Base-by-base conservation (phyloP, 2,797 vertebrate genomes). In the Pampus argenteus region DNA sequence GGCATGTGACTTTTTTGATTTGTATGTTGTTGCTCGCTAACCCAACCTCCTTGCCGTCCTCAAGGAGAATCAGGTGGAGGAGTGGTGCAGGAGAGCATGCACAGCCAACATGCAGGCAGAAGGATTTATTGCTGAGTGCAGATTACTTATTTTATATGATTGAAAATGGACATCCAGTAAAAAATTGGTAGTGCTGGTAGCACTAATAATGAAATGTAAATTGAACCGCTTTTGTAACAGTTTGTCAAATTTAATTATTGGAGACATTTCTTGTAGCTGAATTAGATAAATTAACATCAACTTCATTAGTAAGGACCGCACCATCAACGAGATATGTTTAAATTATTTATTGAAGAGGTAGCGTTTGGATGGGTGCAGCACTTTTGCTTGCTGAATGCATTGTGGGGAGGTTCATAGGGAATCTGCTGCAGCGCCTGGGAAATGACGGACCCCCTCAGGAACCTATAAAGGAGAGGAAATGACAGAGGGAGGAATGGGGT, bases 1-100 rank as follows among this genome's bases (percentile, higher is more conserved):
- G 76, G 78, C 13, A 3, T 73, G 31, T 18, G 10, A 76, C 48
- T 17, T 62, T 62, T 82, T 79, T 78, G 36, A 76, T 85, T 80
- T 58, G 66, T 63, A 28, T 62, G 51, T 26, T 48, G 25, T 57
- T 47, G 60, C 63, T 29, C 26, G 11, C 23, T 15, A 52, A 48
- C 22, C 34, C 13, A 40, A 47, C 31, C 5, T 51, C 48, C 56
- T 48, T 2, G 0, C 44, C 28, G 34, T 74, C 65, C 69, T 71
- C 18, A 31, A 74, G 49, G 65, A 81, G 14, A 38, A 78, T 25
- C 0, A 5, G 78, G 71, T 42, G 40, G 59, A 72, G 61, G 50
- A 76, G 75, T 54, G 65, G 11, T 55, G 51, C 34, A 57, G 20
- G 29, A 68, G 44, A 38, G 45, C 9, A 55, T 22, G 49, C 36